Evolutionary conservation across 2,797 vertebrate genomes (phyloP), one percentile per base, ranked within the genome.

Genomic region (Microchirus variegatus): DNA sequence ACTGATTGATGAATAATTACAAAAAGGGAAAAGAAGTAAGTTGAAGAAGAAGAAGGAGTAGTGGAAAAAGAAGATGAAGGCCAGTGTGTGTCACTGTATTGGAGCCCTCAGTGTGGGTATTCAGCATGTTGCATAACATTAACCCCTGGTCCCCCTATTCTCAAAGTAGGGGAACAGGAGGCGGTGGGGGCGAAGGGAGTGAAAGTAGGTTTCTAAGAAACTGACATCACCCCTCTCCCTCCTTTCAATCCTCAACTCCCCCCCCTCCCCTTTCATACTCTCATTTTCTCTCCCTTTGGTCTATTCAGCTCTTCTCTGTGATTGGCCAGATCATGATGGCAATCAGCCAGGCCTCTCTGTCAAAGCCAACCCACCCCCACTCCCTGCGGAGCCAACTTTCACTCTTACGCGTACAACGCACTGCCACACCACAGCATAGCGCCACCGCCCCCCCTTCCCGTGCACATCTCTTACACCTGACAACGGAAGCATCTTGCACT

Each of bases 121-220:
- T 94, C 86, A 90, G 73, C 63, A 59, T 90, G 90, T 90, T 94
- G 93, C 91, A 92, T 94, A 93, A 93, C 88, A 94, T 94, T 93
- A 95, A 94, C 93, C 94, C 91, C 78, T 91, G 76, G 85, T 80
- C 91, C 89, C 87, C 83, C 87, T 92, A 91, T 91, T 91, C 90
- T 90, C 68, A 81, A 54, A 79, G 69, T 65, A 80, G 66, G 75
- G 69, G 78, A 80, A 64, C 38, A 57, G 63, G 65, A 72, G 80
- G 68, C 3, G 22, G 70, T n/a, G 70, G 73, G 70, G 72, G 75
- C 51, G 63, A 67, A 70, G 75, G 60, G 71, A 81, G 78, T 71
- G 73, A 86, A 80, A 86, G 76, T 70, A 73, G 74, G 88, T 90
- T 93, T 93, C 89, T 89, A 89, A 84, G 85, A 89, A 84, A 86